Base-by-base conservation (phyloP, 2,797 vertebrate species). In the Valencia hispanica region DNA sequence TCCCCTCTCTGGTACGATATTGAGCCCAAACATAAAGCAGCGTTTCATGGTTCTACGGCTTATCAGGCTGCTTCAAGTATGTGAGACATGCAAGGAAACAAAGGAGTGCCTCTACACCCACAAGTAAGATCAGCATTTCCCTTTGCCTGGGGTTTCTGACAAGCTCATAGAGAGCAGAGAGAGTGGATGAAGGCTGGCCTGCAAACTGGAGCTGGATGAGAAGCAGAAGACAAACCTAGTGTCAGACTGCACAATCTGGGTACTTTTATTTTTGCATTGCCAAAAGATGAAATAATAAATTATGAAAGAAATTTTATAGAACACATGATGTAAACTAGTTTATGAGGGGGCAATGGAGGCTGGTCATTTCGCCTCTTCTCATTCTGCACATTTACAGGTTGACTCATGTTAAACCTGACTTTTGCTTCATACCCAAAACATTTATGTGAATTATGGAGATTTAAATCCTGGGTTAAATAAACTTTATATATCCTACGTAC, bases 21-120 rank as follows among this genome's bases (percentile, higher is more conserved):
- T 1, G 75, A 92, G 94, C 93, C 95, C 93, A 92, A 95, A 94
- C 95, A 97, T 97, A 97, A 97, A 96, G 96, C 95, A 87, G 94
- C 92, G 94, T 96, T 98, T 97, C 96, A 97, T 97, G 93, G 94
- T 88, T 88, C 91, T 93, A 89, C 82, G 92, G 95, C 97, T 97
- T 98, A 98, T 97, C 97, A 94, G 95, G 94, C 94, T 95, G 94
- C 96, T 93, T 95, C 96, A 98, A 97, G 96, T 98, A 98, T 98
- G 96, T 96, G 97, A 97, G 96, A 97, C 97, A 97, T 95, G 96
- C 95, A 92, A 88, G 94, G 86, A 96, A 96, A 98, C 97, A 98
- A 97, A 97, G 96, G 94, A 92, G 94, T 93, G 94, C 96, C 97
- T 98, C 96, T 97, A 94, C 90, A 92, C 91, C 94, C 86, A 86